Evolutionary conservation across 2,113 vertebrate genomes (phyloP).

Genomic region (Melanostigma gelatinosum): DNA sequence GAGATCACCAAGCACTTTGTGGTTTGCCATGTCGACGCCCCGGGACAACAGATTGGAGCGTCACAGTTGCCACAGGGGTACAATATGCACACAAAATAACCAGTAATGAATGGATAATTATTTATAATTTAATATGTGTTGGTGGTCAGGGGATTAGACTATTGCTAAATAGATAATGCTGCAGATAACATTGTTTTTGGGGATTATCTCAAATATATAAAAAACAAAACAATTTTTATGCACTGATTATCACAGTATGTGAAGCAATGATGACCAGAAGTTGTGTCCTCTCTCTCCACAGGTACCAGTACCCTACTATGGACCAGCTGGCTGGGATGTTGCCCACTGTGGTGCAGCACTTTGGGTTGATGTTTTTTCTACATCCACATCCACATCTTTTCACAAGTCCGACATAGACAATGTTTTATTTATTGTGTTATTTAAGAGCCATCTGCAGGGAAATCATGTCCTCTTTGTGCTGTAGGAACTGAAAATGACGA

Average conservation of each 20-base stretch:
- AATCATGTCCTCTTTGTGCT: background rate
- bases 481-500: background rate
- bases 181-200: background rate
- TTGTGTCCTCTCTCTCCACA: conserved; percentile 61
- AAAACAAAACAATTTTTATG: background rate
- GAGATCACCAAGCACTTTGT: conserved; percentile 99
- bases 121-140: background rate
- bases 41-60: conserved; percentile 92
- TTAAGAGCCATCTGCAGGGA: background rate
- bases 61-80: conserved; percentile 96
- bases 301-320: conserved; percentile 98
- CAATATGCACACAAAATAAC: background rate
- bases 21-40: conserved; percentile 95
- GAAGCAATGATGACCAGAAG: background rate
- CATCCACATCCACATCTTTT: background rate
- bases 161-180: background rate
- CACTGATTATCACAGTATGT: conserved; percentile 1
- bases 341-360: conserved; percentile 95
- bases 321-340: conserved; percentile 97
- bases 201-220: background rate
- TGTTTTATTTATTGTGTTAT: background rate
- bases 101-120: background rate
- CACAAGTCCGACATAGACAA: background rate
- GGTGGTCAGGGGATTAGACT: background rate
- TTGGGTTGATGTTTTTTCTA: conserved; percentile 86